phyloP scores from a whole-genome alignment of 2,888 invertebrate species.

The Gymnoscelis rufifasciata region DNA sequence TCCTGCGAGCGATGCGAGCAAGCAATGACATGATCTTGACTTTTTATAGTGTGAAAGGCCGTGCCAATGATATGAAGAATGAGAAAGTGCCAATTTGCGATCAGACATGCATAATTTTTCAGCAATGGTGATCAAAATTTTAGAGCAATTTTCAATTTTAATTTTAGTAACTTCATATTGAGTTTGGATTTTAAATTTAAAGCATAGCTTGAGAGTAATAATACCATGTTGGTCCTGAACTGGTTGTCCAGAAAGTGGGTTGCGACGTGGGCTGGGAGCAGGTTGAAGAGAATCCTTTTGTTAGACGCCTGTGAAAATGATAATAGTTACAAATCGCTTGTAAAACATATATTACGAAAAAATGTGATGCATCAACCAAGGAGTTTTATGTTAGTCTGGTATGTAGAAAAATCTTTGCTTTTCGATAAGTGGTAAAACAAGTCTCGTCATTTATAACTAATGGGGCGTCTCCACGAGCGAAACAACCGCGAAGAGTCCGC shows the following conservation, averaged over 20 bases:
- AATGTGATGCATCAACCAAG: too few species aligned
- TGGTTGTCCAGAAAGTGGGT: conserved; percentile 94
- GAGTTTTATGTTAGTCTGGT: too few species aligned
- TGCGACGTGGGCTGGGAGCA: conserved; percentile 94
- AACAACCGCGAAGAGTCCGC: too few species aligned
- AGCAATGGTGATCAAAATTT: conserved; percentile 9
- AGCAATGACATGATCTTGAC: conserved; percentile 1
- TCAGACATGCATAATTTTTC: conserved; percentile 7
- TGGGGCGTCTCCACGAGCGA: too few species aligned
- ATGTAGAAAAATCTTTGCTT: too few species aligned
- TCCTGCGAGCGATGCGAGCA: conserved; percentile 10
- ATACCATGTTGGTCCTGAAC: conserved; percentile 89
- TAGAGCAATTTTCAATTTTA: conserved; percentile 6
- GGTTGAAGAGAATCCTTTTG: conserved; percentile 91
- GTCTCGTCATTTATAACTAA: too few species aligned
- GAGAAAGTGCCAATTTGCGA: conserved; percentile 5
- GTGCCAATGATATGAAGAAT: conserved; percentile 16
- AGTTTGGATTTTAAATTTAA: neutral
- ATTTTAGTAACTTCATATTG: neutral
- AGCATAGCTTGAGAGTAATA: conserved; percentile 32
- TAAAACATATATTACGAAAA: too few species aligned
- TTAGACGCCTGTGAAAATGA: conserved; percentile 82
- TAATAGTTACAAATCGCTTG: too few species aligned
- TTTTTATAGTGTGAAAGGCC: conserved; percentile 6
- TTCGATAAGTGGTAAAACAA: too few species aligned